Evolutionary conservation across 2,797 vertebrate genomes (phyloP).

Genomic region (Halcyon leucocephala): DNA sequence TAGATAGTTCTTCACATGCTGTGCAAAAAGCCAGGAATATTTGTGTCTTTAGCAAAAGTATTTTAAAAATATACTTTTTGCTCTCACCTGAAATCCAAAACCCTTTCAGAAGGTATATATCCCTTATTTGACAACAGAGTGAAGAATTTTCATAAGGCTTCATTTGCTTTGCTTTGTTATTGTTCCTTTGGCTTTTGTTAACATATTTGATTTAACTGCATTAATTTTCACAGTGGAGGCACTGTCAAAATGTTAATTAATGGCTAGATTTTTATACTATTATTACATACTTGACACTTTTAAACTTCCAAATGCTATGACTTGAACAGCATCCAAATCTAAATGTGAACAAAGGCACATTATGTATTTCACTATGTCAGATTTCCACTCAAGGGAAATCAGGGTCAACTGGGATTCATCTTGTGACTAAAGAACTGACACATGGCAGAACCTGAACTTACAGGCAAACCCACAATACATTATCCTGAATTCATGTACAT

Average conservation of each 20-base stretch:
- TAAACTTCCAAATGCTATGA: neutral
- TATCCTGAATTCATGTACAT: neutral
- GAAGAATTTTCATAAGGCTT: neutral
- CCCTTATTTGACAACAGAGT: neutral
- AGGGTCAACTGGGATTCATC: neutral
- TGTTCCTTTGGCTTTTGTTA: neutral
- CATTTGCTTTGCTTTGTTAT: neutral
- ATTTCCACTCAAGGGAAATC: neutral
- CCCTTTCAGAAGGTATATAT: neutral
- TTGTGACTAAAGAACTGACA: neutral
- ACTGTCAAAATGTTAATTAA: slow-evolving; percentile 45
- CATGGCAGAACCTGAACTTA: neutral
- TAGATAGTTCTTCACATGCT: neutral
- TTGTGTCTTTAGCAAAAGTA: neutral
- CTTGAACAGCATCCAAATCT: neutral
- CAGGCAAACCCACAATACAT: neutral
- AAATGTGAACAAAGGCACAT: neutral
- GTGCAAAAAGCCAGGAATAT: neutral
- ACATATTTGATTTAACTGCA: neutral
- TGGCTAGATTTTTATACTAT: neutral
- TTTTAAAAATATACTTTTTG: neutral
- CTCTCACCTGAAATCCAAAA: neutral
- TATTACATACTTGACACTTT: neutral
- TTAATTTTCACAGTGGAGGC: neutral
- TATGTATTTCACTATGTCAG: neutral